Percentiles rank a stretch among this genome's conserved stretches.
These are phyloP conservation scores for Acheta domesticus DNA, from an alignment of 2,888 invertebrate species.

Conservation along the genomic window DNA sequence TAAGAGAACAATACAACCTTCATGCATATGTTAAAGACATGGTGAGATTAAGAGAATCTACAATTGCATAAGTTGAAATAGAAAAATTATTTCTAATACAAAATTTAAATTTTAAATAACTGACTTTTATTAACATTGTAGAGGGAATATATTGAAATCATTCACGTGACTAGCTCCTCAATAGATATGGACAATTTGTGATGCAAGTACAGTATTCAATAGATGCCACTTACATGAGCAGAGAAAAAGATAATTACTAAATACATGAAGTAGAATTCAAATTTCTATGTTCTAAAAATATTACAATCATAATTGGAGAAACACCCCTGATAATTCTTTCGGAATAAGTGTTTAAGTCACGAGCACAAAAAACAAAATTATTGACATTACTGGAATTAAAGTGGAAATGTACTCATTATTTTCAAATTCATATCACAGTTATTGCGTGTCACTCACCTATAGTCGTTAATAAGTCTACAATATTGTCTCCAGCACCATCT, in stretches of 20 bases:
- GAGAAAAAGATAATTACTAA: neutral
- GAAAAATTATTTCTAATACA: too few species aligned
- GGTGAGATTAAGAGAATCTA: too few species aligned
- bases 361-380: neutral
- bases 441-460: conserved; percentile 31
- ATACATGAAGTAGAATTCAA: neutral
- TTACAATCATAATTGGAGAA: neutral
- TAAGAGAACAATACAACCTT: too few species aligned
- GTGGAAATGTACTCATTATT: too few species aligned
- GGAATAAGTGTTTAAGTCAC: neutral
- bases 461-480: conserved; percentile 38
- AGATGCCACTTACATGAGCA: neutral
- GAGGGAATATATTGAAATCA: too few species aligned
- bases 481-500: conserved; percentile 33
- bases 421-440: conserved; percentile 32
- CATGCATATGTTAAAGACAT: too few species aligned
- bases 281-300: neutral
- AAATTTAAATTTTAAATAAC: too few species aligned
- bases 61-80: too few species aligned
- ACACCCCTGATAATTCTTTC: neutral
- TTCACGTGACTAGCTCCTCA: neutral
- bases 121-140: too few species aligned
- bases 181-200: neutral
- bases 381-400: neutral
- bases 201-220: neutral